Base-by-base conservation (phyloP, 2,113 vertebrate species). In the Rhodinocichla rosea region DNA sequence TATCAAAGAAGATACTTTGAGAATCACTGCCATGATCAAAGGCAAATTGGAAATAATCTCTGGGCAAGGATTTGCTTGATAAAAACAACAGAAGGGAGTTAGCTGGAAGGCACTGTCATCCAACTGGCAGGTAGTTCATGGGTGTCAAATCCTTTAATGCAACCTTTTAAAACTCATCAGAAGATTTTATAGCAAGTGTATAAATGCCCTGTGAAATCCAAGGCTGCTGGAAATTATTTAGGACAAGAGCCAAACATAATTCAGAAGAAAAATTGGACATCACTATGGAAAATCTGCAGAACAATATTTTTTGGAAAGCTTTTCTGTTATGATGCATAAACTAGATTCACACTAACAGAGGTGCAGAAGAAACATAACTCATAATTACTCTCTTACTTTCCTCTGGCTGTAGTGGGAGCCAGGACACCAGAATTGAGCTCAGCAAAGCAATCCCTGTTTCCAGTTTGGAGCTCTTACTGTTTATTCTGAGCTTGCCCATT, bases 61-160 rank as follows among this genome's bases (percentile, higher is more conserved):
- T 86, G 59, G 39, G 45, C 8, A 92, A 83, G 42, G 83, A 74
- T 87, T 80, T 90, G 21, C 78, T 80, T 90, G 37, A 55, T 70
- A 67, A 27, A 23, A 75, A 17, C 50, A 76, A 52, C 28, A 79
- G 70, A 67, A 86, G 42, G n/a, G 32, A 91, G 59, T 37, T 47
- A 70, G 60, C 44, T 86, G 55, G 60, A 86, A 76, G 42, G 68
- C 15, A 47, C 42, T 32, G 32, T 50, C 68, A 90, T 50, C 70
- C 84, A 93, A 28, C 52, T 93, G 82, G 75, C 63, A 90, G 79
- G 86, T 83, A 86, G 63, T 83, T 88, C 64, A 52, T 15, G 40
- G 59, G 22, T 86, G 68, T 93, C 85, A 90, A 67, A 94, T 90
- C 39, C 45, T 89, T 91, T 95, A 94, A 93, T 90, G 33, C 55